Evolutionary conservation across 2,888 invertebrate genomes (phyloP), one percentile per base, ranked within the genome.

Genomic region (Oscheius sp.): DNA sequence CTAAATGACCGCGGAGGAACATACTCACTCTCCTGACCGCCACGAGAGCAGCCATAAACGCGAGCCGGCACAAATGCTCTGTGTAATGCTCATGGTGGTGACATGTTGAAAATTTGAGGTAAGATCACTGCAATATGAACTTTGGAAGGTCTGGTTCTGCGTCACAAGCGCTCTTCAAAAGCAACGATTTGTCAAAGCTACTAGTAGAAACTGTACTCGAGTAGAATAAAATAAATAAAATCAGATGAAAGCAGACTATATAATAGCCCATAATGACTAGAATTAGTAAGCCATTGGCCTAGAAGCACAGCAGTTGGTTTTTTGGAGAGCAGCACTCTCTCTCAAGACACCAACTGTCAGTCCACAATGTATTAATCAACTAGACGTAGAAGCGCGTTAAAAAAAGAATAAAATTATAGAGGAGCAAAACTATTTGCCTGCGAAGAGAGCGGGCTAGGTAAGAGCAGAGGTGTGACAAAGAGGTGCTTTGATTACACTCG

Each of bases 261-360:
- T n/a, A n/a, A n/a, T n/a, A n/a, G n/a, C n/a, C n/a, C n/a, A n/a
- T n/a, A n/a, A n/a, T n/a, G n/a, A n/a, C n/a, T n/a, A n/a, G n/a
- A n/a, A n/a, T n/a, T n/a, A n/a, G n/a, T n/a, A n/a, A 61, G 61
- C 61, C 61, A 61, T 29, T 61, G 61, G 61, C 42, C 61, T 17
- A 61, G 55, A 20, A 17, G 25, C 27, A n/a, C 34, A 63, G 64
- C 64, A 64, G 64, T 64, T 64, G 64, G 64, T 64, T 64, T 64
- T 64, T 64, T 20, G 31, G 17, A n/a, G 48, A 3, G n/a, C 48
- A 42, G 42, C 61, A 29, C 61, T 27, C 61, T 42, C 61, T 27
- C 61, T 42, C 20, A 34, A 17, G 33, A 34, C 64, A 34, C 64
- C 64, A 64, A 64, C 64, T 64, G 64, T 64, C 50, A 15, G 25